Base-by-base conservation (phyloP, 1,140 invertebrate species). In the Pachyrhynchus sulphureomaculatus region DNA sequence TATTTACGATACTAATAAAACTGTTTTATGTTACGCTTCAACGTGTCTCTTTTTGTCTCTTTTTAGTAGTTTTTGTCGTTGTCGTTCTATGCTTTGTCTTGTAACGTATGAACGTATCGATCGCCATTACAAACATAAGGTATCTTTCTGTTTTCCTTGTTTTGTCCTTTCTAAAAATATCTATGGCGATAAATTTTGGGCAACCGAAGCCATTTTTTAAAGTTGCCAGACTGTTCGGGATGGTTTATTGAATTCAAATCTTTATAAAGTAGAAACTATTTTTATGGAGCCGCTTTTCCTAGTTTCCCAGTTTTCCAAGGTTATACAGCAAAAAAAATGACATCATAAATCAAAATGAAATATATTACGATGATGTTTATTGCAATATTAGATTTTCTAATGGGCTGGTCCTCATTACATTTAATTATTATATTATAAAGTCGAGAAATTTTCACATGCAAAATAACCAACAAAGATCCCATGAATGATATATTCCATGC, bases 1-100 rank as follows among this genome's bases (percentile, higher is more conserved):
- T 47, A 55, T 59, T 65, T 56, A 60, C 53, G 48, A 54, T 24
- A 37, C 45, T 56, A 65, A 65, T 65, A 65, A 65, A 64, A 55
- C 56, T 65, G 57, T 51, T 65, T 65, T 65, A 65, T 65, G 44
- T 48, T 34, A 47, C 54, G 33, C 56, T 53, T 48, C 57, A 29
- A 36, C 49, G 23, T 41, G 48, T 56, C 52, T 64, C 58, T 53
- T 60, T 36, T 34, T 65, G 37, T 64, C 45, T 52, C 53, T 54
- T 48, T 44, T 42, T 34, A 5, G 33, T 32, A 36, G 41, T 60
- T 56, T 17, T 57, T 41, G 32, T 36, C 21, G 29, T 15, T 15
- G 49, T 32, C 44, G 33, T 52, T 64, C 57, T 59, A 36, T 59
- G 57, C 44, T 59, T 54, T 54, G 39, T 65, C 48, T 44, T 47